Evolutionary conservation across 2,888 invertebrate species (phyloP).

Genomic region (Hirtodrosophila histrioides): DNA sequence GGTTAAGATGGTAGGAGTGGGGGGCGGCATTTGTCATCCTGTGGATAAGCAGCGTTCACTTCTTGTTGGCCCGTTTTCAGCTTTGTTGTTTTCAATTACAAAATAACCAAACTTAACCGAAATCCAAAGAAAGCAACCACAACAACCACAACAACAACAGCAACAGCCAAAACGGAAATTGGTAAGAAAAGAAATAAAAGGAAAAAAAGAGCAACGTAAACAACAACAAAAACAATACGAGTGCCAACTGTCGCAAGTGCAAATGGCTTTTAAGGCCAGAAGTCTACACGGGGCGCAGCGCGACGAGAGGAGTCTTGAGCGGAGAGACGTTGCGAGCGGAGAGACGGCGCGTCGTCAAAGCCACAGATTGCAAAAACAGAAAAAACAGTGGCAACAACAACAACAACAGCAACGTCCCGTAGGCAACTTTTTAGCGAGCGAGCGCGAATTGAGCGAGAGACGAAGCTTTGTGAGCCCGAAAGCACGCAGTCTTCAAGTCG

Average conservation of each 20-base stretch:
- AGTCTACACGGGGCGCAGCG: slow-evolving; percentile 43
- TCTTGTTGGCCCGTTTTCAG: slow-evolving; percentile 5
- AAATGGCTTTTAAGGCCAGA: slow-evolving; percentile 66
- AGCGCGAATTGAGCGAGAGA: slow-evolving; percentile 39
- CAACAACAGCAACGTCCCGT: slow-evolving; percentile 32
- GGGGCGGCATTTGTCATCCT: slow-evolving; percentile 40
- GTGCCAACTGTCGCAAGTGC: slow-evolving; percentile 75
- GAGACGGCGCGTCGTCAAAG: slow-evolving; percentile 26
- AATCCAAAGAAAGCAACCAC: slow-evolving; percentile 47
- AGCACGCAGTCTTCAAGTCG: slow-evolving; percentile 60
- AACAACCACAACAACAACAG: slow-evolving; percentile 34
- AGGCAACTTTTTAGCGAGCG: slow-evolving; percentile 38
- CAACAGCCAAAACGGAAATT: slow-evolving; percentile 70
- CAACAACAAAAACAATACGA: slow-evolving; percentile 43
- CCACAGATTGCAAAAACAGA: slow-evolving; percentile 45
- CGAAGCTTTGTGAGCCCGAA: slow-evolving; percentile 57
- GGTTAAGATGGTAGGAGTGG: neutral
- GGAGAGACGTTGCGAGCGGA: slow-evolving; percentile 20
- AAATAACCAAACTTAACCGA: slow-evolving; percentile 54
- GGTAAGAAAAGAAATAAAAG: slow-evolving; percentile 61
- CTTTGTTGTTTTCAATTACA: slow-evolving; percentile 59
- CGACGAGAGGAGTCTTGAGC: slow-evolving; percentile 19
- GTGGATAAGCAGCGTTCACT: slow-evolving; percentile 29
- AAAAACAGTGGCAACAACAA: neutral
- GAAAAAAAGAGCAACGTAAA: slow-evolving; percentile 39